Conservation (phyloP, 2,113 vertebrate genomes). For the Microtus ochrogaster region DNA sequence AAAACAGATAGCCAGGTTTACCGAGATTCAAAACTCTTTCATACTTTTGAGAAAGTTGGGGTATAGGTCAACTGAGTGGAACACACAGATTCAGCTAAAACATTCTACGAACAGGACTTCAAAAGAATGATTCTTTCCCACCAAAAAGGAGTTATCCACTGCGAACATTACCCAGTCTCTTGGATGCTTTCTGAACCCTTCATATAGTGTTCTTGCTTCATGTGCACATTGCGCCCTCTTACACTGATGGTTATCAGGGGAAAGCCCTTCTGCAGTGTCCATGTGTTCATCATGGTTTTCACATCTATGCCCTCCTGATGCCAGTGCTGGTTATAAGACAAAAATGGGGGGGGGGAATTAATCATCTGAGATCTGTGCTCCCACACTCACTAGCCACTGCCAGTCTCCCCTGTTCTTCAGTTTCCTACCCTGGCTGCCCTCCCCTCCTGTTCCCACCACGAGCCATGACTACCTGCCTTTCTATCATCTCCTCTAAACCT, state of each 20-base stretch:
- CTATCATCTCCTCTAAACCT: background rate
- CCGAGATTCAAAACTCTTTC: background rate
- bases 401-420: background rate
- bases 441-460: background rate
- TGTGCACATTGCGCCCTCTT: slow-evolving; percentile 88
- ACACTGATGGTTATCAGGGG: slow-evolving; percentile 91
- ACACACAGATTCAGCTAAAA: background rate
- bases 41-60: background rate
- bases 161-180: slow-evolving; percentile 86
- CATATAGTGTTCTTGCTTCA: slow-evolving; percentile 91
- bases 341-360: background rate
- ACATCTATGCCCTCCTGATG: slow-evolving; percentile 87
- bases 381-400: background rate
- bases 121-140: background rate
- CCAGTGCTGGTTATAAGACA: slow-evolving; percentile 87
- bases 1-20: background rate
- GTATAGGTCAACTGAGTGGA: background rate
- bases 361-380: background rate
- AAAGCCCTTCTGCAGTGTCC: slow-evolving; percentile 95
- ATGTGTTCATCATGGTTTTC: slow-evolving; percentile 93
- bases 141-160: background rate
- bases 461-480: background rate
- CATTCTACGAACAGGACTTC: background rate
- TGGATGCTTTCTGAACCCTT: slow-evolving; percentile 83
- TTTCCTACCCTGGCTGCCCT: background rate